A percentile compares a stretch with the other conserved stretches of the same genome.
phyloP scores from a whole-genome alignment of 2,888 invertebrate species.

The Scotopteryx bipunctaria region DNA sequence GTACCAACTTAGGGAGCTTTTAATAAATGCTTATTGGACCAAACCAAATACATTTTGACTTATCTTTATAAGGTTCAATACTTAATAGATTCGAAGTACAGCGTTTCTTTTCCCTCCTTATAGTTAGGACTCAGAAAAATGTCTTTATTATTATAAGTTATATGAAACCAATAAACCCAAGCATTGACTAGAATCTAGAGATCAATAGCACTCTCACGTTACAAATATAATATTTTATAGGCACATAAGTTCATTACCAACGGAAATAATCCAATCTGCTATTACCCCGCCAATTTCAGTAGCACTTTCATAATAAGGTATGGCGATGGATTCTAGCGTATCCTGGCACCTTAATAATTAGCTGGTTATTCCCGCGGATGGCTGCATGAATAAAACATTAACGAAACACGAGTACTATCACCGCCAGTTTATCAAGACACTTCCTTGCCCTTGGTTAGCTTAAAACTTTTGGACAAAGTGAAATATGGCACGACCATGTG shows the following conservation, averaged over 20 bases:
- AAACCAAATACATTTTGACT: background rate
- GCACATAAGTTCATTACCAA: slow-evolving; percentile 15
- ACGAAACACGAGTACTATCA: slow-evolving; percentile 65
- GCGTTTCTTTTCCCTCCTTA: too few species aligned
- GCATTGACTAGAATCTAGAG: background rate
- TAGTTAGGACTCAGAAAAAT: too few species aligned
- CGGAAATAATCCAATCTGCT: slow-evolving; percentile 32
- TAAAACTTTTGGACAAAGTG: slow-evolving; percentile 28
- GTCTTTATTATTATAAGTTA: too few species aligned
- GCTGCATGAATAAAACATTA: slow-evolving; percentile 78
- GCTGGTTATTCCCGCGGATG: slow-evolving; percentile 71
- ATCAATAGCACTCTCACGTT: background rate
- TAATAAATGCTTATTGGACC: background rate
- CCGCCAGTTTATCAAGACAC: slow-evolving; percentile 47
- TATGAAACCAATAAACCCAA: background rate
- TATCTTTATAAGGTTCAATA: background rate
- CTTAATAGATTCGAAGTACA: too few species aligned
- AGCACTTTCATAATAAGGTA: slow-evolving; percentile 50
- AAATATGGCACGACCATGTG: slow-evolving; percentile 25
- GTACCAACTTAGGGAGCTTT: background rate
- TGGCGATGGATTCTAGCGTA: slow-evolving; percentile 48
- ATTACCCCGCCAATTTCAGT: slow-evolving; percentile 61
- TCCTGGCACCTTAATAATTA: slow-evolving; percentile 76
- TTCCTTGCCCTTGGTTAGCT: slow-evolving; percentile 33
- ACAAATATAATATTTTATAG: background rate